Evolutionary conservation across 2,888 invertebrate species (phyloP).

Genomic region (Tenthredo notha): DNA sequence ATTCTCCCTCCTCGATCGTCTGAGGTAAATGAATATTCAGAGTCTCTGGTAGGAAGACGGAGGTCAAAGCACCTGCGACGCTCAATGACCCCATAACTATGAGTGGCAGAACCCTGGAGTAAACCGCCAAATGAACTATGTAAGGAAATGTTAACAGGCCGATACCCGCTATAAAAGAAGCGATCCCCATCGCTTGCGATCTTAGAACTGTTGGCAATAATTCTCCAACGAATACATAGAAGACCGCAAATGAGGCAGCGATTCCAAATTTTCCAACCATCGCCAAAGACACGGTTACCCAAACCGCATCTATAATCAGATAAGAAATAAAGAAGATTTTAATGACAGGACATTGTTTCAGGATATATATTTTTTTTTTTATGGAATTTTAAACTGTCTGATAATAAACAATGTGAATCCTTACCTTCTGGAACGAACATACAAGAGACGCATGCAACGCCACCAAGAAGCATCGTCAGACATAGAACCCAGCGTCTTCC

Average conservation of each 20-base stretch:
- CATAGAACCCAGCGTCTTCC: slow-evolving; percentile 85
- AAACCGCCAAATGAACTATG: slow-evolving; percentile 83
- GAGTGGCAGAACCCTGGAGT: slow-evolving; percentile 82
- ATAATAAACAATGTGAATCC: background rate
- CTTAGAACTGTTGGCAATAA: slow-evolving; percentile 84
- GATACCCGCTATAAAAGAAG: slow-evolving; percentile 83
- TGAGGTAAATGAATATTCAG: slow-evolving; percentile 83
- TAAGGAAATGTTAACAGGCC: slow-evolving; percentile 84
- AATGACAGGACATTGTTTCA: background rate
- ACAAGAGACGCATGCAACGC: slow-evolving; percentile 84
- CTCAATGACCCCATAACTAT: slow-evolving; percentile 83
- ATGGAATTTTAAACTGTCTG: background rate
- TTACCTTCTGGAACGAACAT: slow-evolving; percentile 84
- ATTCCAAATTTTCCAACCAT: slow-evolving; percentile 85
- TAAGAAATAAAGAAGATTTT: background rate
- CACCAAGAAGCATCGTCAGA: slow-evolving; percentile 83
- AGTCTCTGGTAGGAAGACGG: slow-evolving; percentile 84
- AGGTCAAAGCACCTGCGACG: slow-evolving; percentile 81
- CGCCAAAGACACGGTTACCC: slow-evolving; percentile 83
- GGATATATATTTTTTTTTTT: too few species aligned
- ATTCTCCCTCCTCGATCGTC: slow-evolving; percentile 83
- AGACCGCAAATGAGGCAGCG: slow-evolving; percentile 85
- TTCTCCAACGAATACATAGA: slow-evolving; percentile 86
- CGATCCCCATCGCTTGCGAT: slow-evolving; percentile 85
- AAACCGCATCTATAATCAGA: slow-evolving; percentile 80